Conservation (phyloP, 92 coral and sea anemone genomes). For the Porites divaricata region DNA sequence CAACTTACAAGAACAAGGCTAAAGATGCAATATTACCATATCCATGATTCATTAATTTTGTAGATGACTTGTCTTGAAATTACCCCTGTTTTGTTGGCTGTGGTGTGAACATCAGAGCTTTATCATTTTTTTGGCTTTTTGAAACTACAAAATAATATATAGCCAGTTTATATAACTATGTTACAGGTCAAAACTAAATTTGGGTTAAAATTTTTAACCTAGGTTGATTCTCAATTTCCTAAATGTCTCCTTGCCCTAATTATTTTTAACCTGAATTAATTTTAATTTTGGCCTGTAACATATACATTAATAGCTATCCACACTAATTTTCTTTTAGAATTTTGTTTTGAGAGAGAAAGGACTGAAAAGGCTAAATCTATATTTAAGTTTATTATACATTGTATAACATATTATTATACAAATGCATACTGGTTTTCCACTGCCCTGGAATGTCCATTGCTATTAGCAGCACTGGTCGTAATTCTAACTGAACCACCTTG, state of each 20-base stretch:
- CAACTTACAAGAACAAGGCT: background rate
- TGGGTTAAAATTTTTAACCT: too few species aligned
- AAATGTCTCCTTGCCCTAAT: too few species aligned
- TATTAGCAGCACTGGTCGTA: slow-evolving; percentile 64
- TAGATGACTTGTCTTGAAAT: background rate
- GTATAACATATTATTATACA: slow-evolving; percentile 56
- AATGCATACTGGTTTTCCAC: slow-evolving; percentile 94
- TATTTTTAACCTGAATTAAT: too few species aligned
- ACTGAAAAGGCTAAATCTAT: background rate
- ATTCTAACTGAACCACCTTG: slow-evolving; percentile 97
- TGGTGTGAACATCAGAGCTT: too few species aligned
- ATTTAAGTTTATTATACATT: background rate
- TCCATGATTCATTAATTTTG: background rate
- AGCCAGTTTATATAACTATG: too few species aligned
- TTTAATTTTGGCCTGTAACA: too few species aligned
- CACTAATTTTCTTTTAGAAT: background rate
- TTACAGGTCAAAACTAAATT: too few species aligned
- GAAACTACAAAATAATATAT: too few species aligned
- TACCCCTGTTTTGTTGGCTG: background rate
- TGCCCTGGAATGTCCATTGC: slow-evolving; percentile 90
- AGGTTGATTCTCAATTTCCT: too few species aligned
- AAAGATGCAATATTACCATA: background rate
- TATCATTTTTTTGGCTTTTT: too few species aligned
- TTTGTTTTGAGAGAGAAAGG: background rate
- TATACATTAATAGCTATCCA: too few species aligned